These are phyloP conservation scores for Noctua comes DNA, from an alignment of 2,888 invertebrate genomes.

Conservation along the genomic window DNA sequence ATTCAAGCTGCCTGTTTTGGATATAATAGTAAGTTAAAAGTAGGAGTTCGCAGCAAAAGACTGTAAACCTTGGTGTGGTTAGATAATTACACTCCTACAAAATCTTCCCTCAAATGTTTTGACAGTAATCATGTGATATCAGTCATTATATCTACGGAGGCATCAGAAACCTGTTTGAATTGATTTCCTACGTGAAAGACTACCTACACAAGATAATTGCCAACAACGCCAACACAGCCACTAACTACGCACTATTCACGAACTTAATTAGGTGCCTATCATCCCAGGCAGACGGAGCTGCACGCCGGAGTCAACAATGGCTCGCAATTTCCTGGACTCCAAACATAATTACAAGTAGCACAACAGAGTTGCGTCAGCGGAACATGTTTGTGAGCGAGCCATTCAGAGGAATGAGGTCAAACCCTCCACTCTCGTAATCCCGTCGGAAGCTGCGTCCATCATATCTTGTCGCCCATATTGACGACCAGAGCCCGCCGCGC, in stretches of 20 bases:
- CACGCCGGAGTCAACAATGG: constrained; percentile 41
- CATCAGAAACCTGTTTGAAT: not conserved
- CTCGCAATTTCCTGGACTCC: constrained; percentile 54
- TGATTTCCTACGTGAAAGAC: not conserved
- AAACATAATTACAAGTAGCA: constrained; percentile 50
- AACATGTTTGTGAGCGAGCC: constrained; percentile 54
- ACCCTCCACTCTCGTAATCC: constrained; percentile 56
- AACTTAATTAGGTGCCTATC: constrained; percentile 35
- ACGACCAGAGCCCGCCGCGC: constrained; percentile 25
- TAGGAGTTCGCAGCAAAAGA: not conserved
- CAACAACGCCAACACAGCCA: not conserved
- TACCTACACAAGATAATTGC: not conserved
- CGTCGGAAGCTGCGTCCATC: constrained; percentile 60
- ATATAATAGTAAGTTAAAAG: no score
- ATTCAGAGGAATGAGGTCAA: constrained; percentile 60
- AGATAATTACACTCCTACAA: constrained; percentile 3
- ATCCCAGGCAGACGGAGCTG: constrained; percentile 3
- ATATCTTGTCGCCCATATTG: constrained; percentile 55
- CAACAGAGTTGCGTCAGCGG: constrained; percentile 46
- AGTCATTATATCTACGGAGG: not conserved
- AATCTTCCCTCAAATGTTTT: constrained; percentile 5
- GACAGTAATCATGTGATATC: not conserved
- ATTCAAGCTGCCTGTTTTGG: not conserved
- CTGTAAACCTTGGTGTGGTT: not conserved
- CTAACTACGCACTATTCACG: constrained; percentile 12